These are phyloP conservation scores for Gymnorhina tibicen DNA, from an alignment of 2,113 vertebrate genomes.

Conservation along the genomic window DNA sequence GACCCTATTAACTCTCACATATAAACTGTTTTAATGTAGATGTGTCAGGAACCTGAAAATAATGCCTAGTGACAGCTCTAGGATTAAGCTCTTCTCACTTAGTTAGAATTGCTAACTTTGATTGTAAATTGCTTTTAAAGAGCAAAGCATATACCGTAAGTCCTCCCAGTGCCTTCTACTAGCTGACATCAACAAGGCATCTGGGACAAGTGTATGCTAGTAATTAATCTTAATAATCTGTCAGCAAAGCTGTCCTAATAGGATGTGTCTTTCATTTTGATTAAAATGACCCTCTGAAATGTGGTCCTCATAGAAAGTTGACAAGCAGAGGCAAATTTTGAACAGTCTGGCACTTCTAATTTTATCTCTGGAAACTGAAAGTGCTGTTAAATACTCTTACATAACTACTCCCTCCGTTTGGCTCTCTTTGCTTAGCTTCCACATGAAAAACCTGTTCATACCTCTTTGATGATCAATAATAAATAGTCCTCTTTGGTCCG, in stretches of 20 bases:
- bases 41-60: conserved; percentile 59
- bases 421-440: not conserved
- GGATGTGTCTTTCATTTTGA: conserved; percentile 72
- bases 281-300: conserved; percentile 72
- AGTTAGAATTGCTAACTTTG: conserved; percentile 60
- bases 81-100: conserved; percentile 70
- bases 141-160: conserved; percentile 49
- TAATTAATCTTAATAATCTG: conserved; percentile 78
- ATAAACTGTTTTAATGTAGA: conserved; percentile 62
- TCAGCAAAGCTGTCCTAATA: conserved; percentile 73
- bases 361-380: conserved; percentile 41
- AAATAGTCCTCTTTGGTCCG: not conserved
- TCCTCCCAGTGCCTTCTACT: conserved; percentile 34
- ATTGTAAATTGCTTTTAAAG: conserved; percentile 70
- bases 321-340: conserved; percentile 43
- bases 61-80: conserved; percentile 66
- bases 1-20: conserved; percentile 64
- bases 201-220: conserved; percentile 45
- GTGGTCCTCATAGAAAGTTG: conserved; percentile 48
- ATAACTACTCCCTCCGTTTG: not conserved
- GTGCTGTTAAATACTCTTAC: not conserved
- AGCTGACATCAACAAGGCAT: conserved; percentile 62
- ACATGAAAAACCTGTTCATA: not conserved
- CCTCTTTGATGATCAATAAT: not conserved
- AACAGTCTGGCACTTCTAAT: conserved; percentile 51